A percentile compares a stretch with the other conserved stretches of the same genome.
These are phyloP conservation scores for Reticulitermes speratus DNA, from an alignment of 1,140 invertebrate species.

Conservation along the genomic window DNA sequence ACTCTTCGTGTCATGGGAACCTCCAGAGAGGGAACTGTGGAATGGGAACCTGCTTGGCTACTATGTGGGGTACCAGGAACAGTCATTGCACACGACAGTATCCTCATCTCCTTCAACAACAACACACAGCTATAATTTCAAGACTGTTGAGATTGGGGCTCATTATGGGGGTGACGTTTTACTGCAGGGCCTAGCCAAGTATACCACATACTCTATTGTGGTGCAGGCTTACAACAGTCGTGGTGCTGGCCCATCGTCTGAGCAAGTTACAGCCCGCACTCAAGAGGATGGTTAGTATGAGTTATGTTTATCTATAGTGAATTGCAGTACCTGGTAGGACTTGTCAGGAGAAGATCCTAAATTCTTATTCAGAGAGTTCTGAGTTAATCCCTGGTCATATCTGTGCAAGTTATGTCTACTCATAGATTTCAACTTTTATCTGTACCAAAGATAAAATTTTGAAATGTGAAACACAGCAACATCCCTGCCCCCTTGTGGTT, in stretches of 20 bases:
- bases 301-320: background rate
- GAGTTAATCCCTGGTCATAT: too few relatives aligned
- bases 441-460: too few relatives aligned
- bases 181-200: conserved; percentile 74
- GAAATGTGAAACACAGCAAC: too few relatives aligned
- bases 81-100: conserved; percentile 36
- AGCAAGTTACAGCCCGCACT: conserved; percentile 77
- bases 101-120: conserved; percentile 20
- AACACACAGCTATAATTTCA: conserved; percentile 39
- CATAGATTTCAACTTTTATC: too few relatives aligned
- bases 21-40: conserved; percentile 81
- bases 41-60: conserved; percentile 92
- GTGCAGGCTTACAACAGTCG: conserved; percentile 92
- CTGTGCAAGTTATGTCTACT: too few relatives aligned
- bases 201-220: conserved; percentile 83
- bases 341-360: too few relatives aligned
- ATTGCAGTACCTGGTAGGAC: too few relatives aligned
- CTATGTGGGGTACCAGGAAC: conserved; percentile 84
- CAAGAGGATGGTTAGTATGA: conserved; percentile 78
- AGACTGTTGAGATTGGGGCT: conserved; percentile 65
- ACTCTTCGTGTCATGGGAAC: conserved; percentile 85
- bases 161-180: conserved; percentile 65
- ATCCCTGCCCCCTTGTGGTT: too few relatives aligned
- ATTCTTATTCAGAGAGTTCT: too few relatives aligned
- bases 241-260: conserved; percentile 83